Base-by-base conservation (phyloP, 2,888 invertebrate species). In the Oegoconia quadripuncta region DNA sequence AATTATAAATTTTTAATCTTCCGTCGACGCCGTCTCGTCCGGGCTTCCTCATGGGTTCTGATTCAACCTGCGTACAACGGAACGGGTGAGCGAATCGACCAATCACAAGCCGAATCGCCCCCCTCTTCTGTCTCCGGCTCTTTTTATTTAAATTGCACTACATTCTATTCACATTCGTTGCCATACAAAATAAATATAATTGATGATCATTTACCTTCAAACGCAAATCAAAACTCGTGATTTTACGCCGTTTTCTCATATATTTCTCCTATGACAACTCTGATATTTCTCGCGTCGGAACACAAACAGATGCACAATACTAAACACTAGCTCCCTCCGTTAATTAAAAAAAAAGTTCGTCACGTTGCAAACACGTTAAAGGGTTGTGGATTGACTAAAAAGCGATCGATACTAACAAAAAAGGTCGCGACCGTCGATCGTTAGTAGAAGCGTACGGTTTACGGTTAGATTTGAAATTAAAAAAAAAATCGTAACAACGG, bases 31-130 rank as follows among this genome's bases (percentile, higher is more conserved):
- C 14, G 17, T 27, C 22, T 38, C 39, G 38, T 26, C 27, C 34
- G 39, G 34, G 39, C 39, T 31, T 30, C 48, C 70, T 84, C 80
- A 87, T 46, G 86, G 87, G 56, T 86, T 87, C 59, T 87, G 87
- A 74, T 87, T 87, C 72, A 87, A 87, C 87, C 87, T 87, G 87
- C 79, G 77, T 79, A 82, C 67, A 86, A 84, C 71, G 79, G 73
- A 82, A 83, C 69, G 79, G 76, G 79, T 84, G 68, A 84, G 81
- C 83, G 83, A 79, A 50, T 67, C 81, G 78, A 80, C 79, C 64
- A 60, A 66, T 58, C 46, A 53, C 35, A 51, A 64, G 78, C 68
- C 77, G 77, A 78, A 82, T 75, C 80, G 74, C 76, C 82, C 67
- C 82, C 84, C 81, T 82, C 84, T 73, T 71, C 74, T 54, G 44